These are phyloP conservation scores for Mechanitis messenoides DNA, from an alignment of 2,888 invertebrate species.

Conservation along the genomic window DNA sequence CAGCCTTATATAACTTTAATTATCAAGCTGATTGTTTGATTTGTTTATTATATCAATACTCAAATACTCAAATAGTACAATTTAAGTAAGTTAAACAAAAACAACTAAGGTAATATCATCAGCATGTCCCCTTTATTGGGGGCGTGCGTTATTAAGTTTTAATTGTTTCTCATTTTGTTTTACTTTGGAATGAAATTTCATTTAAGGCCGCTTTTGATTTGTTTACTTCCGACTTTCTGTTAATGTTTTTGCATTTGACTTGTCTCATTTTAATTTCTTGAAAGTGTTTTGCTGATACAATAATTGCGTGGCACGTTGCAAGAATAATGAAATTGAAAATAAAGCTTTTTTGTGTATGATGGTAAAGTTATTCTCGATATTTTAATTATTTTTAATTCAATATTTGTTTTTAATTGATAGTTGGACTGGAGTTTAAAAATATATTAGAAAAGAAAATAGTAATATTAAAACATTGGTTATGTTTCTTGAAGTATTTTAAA, in stretches of 20 bases:
- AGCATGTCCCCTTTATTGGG: conserved; percentile 23
- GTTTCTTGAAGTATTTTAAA: too few relatives aligned
- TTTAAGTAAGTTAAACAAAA: neutral
- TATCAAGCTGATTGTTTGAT: too few relatives aligned
- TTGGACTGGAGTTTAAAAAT: too few relatives aligned
- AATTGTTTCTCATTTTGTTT: conserved; percentile 36
- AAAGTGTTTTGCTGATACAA: neutral
- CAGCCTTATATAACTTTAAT: too few relatives aligned
- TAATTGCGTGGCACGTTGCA: neutral
- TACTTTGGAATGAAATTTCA: conserved; percentile 35
- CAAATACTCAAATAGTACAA: neutral
- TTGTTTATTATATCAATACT: too few relatives aligned
- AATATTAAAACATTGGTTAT: too few relatives aligned
- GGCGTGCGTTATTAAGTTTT: conserved; percentile 38
- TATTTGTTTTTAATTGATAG: too few relatives aligned
- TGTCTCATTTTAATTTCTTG: conserved; percentile 27
- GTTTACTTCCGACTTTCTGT: conserved; percentile 34
- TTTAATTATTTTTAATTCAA: too few relatives aligned
- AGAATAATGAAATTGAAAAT: conserved; percentile 10
- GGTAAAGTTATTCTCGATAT: too few relatives aligned
- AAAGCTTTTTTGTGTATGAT: neutral
- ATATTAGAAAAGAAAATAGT: too few relatives aligned
- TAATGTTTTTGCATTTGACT: conserved; percentile 34
- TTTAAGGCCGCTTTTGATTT: conserved; percentile 33
- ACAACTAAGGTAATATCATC: conserved; percentile 1